Base-by-base conservation (phyloP, 2,888 invertebrate genomes). In the Hydraecia micacea region DNA sequence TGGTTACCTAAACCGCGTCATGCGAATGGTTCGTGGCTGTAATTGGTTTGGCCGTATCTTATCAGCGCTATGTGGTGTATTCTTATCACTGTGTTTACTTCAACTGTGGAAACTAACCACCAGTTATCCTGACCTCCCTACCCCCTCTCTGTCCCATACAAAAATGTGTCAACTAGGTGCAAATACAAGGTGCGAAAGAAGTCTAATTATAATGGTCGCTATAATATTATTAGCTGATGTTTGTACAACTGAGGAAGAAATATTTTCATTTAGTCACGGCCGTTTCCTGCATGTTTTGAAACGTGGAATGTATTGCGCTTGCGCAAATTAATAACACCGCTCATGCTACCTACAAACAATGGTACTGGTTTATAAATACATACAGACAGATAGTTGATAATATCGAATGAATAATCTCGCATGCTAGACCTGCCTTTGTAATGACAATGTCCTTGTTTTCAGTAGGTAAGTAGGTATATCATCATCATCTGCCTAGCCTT, bases 161-260 rank as follows among this genome's bases (percentile, higher is more conserved):
- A 85, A 80, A 49, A 72, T 9, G 39, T 66, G 42, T 11, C 18
- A 25, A n/a, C 46, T 28, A 73, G 69, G 66, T 73, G 78, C 60
- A 74, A 66, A 75, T 68, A 78, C 74, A 77, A 74, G 75, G 77
- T 83, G 75, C 72, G n/a, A 73, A 75, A 82, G 49, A 75, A 86
- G 63, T 90, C 86, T 70, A 58, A 66, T 75, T 89, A 88, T 68
- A 85, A 63, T 88, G 87, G 90, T 79, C 66, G 68, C 78, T 76
- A 75, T 80, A 85, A 81, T 87, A 89, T 90, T 91, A 90, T 88
- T 90, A 90, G 79, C 84, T 73, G 76, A 86, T 95, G 94, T 95
- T 95, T 94, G 92, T 90, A 87, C 88, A 89, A 88, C 91, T 93
- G 94, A 92, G 89, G 90, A 89, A 88, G 93, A 92, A 93, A 94